phyloP scores from a whole-genome alignment of 2,113 vertebrate species.

The Catharus minimus region DNA sequence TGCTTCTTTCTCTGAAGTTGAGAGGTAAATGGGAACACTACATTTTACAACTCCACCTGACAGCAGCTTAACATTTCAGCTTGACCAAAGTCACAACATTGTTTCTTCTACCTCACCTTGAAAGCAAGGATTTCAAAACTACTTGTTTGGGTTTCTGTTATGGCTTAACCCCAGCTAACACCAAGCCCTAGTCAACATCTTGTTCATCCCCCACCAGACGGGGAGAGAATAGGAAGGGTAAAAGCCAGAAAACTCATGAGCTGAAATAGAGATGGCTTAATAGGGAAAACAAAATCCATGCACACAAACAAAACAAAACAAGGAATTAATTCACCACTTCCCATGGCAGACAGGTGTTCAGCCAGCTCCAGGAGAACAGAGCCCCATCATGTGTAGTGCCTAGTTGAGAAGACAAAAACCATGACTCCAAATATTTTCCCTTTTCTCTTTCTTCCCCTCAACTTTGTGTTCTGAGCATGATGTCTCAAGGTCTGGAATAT shows the following conservation, averaged over 20 bases:
- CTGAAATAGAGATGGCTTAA: neutral
- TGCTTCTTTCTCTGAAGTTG: slow-evolving; percentile 22
- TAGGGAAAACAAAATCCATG: neutral
- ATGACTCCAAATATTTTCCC: rapidly evolving
- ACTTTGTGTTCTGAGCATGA: rapidly evolving
- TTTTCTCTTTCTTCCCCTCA: neutral
- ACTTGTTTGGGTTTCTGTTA: neutral
- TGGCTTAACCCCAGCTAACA: neutral
- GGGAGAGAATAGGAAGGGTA: neutral
- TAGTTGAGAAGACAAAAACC: rapidly evolving
- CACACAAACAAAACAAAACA: neutral
- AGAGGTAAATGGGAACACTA: slow-evolving; percentile 26
- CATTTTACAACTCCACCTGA: neutral
- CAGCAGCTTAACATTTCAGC: neutral
- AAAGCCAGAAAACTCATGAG: neutral
- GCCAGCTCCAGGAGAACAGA: neutral
- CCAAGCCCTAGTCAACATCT: neutral
- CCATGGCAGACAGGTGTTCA: neutral
- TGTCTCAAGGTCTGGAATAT: neutral
- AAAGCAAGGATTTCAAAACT: neutral
- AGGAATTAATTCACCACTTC: neutral
- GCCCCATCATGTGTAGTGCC: rapidly evolving
- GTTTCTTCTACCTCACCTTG: neutral
- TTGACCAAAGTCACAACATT: neutral
- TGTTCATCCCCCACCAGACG: rapidly evolving